phyloP scores from a whole-genome alignment of 2,797 vertebrate genomes.

The Meriones psammophilus region DNA sequence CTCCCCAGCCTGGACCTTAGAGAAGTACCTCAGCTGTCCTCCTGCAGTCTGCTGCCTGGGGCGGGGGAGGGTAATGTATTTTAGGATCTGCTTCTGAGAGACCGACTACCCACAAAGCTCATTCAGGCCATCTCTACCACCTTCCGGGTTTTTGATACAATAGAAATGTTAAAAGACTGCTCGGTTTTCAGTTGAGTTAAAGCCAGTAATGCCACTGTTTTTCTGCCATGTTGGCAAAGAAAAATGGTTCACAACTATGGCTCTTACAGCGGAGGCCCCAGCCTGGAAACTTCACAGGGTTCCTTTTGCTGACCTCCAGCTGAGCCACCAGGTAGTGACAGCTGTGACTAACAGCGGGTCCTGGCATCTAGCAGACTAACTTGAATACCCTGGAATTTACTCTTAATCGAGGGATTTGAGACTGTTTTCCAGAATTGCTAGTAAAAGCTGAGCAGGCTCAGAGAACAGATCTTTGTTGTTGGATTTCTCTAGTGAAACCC shows the following conservation, averaged over 20 bases:
- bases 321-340: neutral
- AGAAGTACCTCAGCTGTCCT: neutral
- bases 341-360: neutral
- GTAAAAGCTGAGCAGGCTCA: neutral
- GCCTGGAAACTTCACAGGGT: slow-evolving; percentile 46
- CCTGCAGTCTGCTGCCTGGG: neutral
- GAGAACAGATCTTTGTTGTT: slow-evolving; percentile 45
- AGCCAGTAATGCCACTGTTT: too few species aligned
- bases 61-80: neutral
- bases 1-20: neutral
- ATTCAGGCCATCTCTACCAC: slow-evolving; percentile 50
- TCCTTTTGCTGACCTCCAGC: slow-evolving; percentile 41
- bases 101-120: neutral
- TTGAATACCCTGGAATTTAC: slow-evolving; percentile 36
- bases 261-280: too few species aligned
- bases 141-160: too few species aligned
- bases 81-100: neutral
- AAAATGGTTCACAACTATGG: too few species aligned
- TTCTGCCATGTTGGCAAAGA: too few species aligned
- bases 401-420: neutral
- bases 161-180: too few species aligned
- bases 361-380: neutral
- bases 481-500: slow-evolving; percentile 35
- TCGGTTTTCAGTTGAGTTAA: too few species aligned
- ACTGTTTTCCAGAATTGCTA: slow-evolving; percentile 8